These are phyloP conservation scores for Oxyura jamaicensis DNA, from an alignment of 2,113 vertebrate genomes.

Conservation along the genomic window DNA sequence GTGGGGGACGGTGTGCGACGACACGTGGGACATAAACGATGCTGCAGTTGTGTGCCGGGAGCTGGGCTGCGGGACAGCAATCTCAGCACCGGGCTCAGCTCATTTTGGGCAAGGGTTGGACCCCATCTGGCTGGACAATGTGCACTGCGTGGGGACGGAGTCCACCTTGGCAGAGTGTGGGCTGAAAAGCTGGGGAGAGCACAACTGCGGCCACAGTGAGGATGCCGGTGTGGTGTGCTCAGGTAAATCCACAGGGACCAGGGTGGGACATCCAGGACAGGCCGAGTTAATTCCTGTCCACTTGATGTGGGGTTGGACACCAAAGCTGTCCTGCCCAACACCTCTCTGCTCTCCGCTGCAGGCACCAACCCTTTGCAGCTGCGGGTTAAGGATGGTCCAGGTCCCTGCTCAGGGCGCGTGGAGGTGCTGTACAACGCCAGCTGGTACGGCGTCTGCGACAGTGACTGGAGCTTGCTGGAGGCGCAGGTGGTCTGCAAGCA, in stretches of 20 bases:
- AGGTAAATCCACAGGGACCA: background rate
- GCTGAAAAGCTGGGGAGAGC: background rate
- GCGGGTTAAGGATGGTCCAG: background rate
- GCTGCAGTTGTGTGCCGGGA: conserved; percentile 46
- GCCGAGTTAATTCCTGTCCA: too few species aligned
- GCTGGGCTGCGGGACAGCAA: conserved; percentile 48
- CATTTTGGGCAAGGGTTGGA: background rate
- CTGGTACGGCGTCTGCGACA: background rate
- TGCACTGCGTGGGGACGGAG: background rate
- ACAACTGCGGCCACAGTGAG: background rate
- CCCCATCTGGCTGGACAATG: background rate
- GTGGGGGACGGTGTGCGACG: background rate
- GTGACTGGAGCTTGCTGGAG: conserved; percentile 1
- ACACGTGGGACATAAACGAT: background rate
- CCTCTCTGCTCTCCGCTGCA: background rate
- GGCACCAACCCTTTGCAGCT: background rate
- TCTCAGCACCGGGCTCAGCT: background rate
- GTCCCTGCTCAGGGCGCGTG: background rate
- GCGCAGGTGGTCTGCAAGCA: conserved; percentile 15
- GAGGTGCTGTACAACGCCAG: background rate
- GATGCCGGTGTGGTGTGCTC: background rate
- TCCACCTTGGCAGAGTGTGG: background rate
- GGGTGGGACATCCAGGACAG: background rate
- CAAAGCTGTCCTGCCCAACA: too few species aligned
- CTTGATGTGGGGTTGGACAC: too few species aligned